Conservation (phyloP, 2,797 vertebrate genomes). For the Scomberomorus guttatus region DNA sequence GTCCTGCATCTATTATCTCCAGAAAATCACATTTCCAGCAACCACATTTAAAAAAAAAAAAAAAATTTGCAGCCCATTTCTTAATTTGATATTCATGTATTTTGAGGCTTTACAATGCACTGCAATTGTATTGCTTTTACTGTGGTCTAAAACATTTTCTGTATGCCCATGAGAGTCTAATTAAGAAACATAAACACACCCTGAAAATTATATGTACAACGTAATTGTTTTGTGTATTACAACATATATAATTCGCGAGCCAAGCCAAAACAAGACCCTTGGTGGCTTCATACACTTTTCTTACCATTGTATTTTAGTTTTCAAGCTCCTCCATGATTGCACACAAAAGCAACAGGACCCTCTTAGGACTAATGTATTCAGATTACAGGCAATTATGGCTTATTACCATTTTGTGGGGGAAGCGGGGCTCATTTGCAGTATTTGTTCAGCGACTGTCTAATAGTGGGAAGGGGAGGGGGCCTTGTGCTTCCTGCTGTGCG, state of each 20-base stretch:
- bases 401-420: slow-evolving; percentile 76
- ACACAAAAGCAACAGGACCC: slow-evolving; percentile 73
- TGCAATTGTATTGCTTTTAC: neutral
- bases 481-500: slow-evolving; percentile 69
- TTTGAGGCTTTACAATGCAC: slow-evolving; percentile 5
- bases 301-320: slow-evolving; percentile 50
- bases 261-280: neutral
- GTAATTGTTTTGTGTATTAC: slow-evolving; percentile 1
- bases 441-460: slow-evolving; percentile 73
- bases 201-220: neutral
- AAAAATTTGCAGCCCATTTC: slow-evolving; percentile 3
- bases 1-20: neutral
- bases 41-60: neutral
- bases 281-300: slow-evolving; percentile 8
- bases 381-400: slow-evolving; percentile 78
- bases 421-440: slow-evolving; percentile 71
- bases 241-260: slow-evolving; percentile 29
- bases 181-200: neutral
- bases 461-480: slow-evolving; percentile 59
- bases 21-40: neutral
- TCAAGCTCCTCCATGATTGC: slow-evolving; percentile 60
- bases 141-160: neutral
- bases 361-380: slow-evolving; percentile 78
- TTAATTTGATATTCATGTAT: neutral
- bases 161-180: neutral